These are phyloP conservation scores for Symphodus melops DNA, from an alignment of 2,113 vertebrate genomes.

Conservation along the genomic window DNA sequence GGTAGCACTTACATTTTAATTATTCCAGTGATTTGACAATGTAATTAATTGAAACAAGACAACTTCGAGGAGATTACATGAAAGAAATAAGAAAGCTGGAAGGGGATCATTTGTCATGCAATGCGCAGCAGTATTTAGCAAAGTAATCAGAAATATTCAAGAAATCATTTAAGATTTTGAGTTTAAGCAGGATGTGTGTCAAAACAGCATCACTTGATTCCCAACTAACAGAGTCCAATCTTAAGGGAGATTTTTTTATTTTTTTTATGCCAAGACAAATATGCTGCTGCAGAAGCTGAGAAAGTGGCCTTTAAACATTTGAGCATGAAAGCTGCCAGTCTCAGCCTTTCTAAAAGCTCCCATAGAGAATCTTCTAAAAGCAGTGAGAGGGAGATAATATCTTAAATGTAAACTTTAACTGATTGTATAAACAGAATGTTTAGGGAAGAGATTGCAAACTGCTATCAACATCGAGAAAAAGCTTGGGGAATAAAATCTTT, in stretches of 20 bases:
- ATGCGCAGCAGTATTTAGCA: background rate
- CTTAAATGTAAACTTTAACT: background rate
- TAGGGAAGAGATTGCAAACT: background rate
- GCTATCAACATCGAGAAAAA: background rate
- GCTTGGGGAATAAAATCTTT: no score
- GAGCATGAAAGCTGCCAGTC: background rate
- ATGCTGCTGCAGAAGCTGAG: background rate
- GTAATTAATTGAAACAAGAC: conserved; percentile 13
- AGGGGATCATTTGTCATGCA: background rate
- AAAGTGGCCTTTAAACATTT: background rate
- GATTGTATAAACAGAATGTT: no score
- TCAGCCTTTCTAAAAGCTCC: background rate
- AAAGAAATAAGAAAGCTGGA: background rate
- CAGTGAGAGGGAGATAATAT: no score
- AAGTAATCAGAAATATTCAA: no score
- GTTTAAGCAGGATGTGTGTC: background rate
- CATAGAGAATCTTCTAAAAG: background rate
- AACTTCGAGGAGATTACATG: background rate
- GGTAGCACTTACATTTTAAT: conserved; percentile 22
- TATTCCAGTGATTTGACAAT: conserved; percentile 27
- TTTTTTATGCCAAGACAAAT: background rate
- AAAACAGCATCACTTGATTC: background rate
- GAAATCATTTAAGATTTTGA: no score
- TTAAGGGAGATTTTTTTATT: no score
- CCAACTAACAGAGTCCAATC: background rate